Evolutionary conservation across 2,797 vertebrate genomes (phyloP).

Genomic region (Epinephelus coioides): DNA sequence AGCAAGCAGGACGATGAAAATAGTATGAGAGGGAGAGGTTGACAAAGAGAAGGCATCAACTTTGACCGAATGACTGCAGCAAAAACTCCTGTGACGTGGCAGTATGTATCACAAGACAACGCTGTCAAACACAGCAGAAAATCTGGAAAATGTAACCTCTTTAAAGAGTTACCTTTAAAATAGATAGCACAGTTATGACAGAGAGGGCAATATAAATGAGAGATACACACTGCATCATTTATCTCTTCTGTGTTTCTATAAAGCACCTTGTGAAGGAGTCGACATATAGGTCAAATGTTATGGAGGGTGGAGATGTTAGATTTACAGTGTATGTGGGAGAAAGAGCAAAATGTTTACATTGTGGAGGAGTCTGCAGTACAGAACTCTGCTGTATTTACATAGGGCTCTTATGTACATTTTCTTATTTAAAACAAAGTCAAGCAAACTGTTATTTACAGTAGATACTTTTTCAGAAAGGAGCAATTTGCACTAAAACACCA

Average conservation of each 20-base stretch:
- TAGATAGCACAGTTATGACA: not conserved
- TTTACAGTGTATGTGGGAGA: constrained; percentile 58
- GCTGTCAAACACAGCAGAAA: constrained; percentile 18
- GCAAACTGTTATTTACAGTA: constrained; percentile 40
- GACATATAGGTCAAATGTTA: constrained; percentile 44
- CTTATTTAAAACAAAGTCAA: constrained; percentile 58
- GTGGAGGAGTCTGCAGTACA: constrained; percentile 40
- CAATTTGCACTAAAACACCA: not conserved
- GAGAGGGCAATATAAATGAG: constrained; percentile 2
- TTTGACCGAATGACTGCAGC: constrained; percentile 49
- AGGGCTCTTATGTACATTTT: constrained; percentile 41
- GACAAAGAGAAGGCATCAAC: constrained; percentile 54
- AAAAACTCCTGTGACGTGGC: constrained; percentile 36
- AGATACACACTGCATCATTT: constrained; percentile 23
- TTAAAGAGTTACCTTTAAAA: constrained; percentile 19
- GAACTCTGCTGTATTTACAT: constrained; percentile 57
- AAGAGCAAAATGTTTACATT: constrained; percentile 72
- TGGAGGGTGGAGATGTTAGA: constrained; percentile 42
- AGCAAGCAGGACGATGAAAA: constrained; percentile 13
- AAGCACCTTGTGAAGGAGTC: constrained; percentile 44
- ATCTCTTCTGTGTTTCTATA: constrained; percentile 37
- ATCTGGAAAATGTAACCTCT: constrained; percentile 22
- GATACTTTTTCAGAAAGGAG: not conserved
- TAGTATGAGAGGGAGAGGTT: constrained; percentile 46
- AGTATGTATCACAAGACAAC: not conserved